These are phyloP conservation scores for Torymus tubicola DNA, from an alignment of 2,888 invertebrate species.

Conservation along the genomic window DNA sequence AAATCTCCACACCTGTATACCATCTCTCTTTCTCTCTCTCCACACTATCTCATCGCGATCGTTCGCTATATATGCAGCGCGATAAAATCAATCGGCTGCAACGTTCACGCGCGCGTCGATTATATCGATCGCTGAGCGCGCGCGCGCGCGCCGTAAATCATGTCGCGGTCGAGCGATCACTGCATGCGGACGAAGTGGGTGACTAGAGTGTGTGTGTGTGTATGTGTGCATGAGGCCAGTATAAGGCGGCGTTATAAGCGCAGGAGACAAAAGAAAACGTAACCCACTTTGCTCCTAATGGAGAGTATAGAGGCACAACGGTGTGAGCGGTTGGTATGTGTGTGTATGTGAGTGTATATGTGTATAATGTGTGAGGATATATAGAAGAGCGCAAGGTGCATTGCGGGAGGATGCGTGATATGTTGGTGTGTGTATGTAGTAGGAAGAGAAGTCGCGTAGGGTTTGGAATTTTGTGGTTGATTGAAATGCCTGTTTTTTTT, in stretches of 20 bases:
- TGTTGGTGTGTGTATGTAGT: too few species aligned
- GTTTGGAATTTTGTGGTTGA: too few species aligned
- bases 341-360: too few species aligned
- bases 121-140: slow-evolving; percentile 35
- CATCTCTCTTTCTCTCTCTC: too few species aligned
- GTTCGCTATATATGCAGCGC: neutral
- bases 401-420: too few species aligned
- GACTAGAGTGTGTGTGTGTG: slow-evolving; percentile 29
- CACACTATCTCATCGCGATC: too few species aligned
- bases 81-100: slow-evolving; percentile 52
- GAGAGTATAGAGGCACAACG: slow-evolving; percentile 30
- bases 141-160: slow-evolving; percentile 43
- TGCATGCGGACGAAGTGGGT: slow-evolving; percentile 45
- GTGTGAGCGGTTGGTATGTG: neutral
- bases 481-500: too few species aligned
- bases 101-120: slow-evolving; percentile 28
- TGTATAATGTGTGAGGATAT: too few species aligned
- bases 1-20: too few species aligned
- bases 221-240: neutral
- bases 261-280: slow-evolving; percentile 64
- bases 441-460: too few species aligned
- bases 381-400: too few species aligned
- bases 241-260: too few species aligned
- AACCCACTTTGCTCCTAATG: slow-evolving; percentile 63
- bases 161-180: slow-evolving; percentile 19